Percentiles rank a stretch among this genome's conserved stretches.
Evolutionary conservation across 1,140 invertebrate genomes (phyloP).

Genomic region (Cataglyphis hispanica): DNA sequence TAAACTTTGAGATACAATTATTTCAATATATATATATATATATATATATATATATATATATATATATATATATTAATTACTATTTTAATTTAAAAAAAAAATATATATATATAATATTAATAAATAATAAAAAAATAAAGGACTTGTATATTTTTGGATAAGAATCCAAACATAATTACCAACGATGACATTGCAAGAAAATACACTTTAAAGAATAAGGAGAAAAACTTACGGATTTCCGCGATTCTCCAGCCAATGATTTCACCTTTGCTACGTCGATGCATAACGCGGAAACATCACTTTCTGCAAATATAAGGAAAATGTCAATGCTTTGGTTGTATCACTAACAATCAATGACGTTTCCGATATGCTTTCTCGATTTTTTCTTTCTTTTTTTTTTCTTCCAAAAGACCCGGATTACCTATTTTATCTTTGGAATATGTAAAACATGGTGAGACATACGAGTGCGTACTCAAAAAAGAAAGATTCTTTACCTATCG

Average conservation of each 20-base stretch:
- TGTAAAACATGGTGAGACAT: too few species aligned
- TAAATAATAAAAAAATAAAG: not conserved
- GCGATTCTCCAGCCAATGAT: conserved; percentile 26
- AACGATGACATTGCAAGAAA: not conserved
- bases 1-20: too few species aligned
- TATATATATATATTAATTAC: not conserved
- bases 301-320: conserved; percentile 64
- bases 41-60: too few species aligned
- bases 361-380: too few species aligned
- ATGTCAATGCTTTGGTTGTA: not conserved
- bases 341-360: too few species aligned
- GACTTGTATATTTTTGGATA: too few species aligned
- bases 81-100: not conserved
- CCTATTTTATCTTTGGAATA: not conserved
- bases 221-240: conserved; percentile 57
- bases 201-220: not conserved
- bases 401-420: not conserved
- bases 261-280: conserved; percentile 51
- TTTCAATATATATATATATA: too few species aligned
- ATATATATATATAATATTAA: not conserved
- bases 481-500: conserved; percentile 13
- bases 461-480: too few species aligned
- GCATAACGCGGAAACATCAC: conserved; percentile 68
- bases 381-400: too few species aligned
- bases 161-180: not conserved